Percentiles rank a stretch among this genome's conserved stretches.
phyloP scores from a whole-genome alignment of 2,797 vertebrate species.

The Sebastes nivosus region DNA sequence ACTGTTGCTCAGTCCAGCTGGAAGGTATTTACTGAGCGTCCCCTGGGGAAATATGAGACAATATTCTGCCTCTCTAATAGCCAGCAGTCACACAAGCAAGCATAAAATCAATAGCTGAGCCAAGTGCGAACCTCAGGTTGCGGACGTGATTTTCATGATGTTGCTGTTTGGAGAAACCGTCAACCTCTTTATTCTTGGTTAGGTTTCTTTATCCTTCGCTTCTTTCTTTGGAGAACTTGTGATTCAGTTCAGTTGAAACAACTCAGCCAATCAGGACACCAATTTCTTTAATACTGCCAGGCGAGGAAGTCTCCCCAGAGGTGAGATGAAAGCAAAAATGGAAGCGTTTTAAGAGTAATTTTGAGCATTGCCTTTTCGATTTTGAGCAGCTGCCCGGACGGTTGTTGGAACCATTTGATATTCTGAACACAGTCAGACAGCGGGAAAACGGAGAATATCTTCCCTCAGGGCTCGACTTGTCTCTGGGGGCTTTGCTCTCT shows the following conservation, averaged over 20 bases:
- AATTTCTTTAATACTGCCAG: constrained; percentile 31
- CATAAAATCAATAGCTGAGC: constrained; percentile 71
- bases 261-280: constrained; percentile 31
- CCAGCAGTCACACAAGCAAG: constrained; percentile 70
- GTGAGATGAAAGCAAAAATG: constrained; percentile 55
- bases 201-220: background rate
- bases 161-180: constrained; percentile 13
- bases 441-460: constrained; percentile 47
- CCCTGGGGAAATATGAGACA: constrained; percentile 71
- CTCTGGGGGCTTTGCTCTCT: constrained; percentile 40
- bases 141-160: constrained; percentile 45
- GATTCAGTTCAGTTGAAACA: constrained; percentile 41
- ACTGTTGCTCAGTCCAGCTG: constrained; percentile 70
- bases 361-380: constrained; percentile 54
- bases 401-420: constrained; percentile 61
- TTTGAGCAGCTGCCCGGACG: constrained; percentile 42
- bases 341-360: constrained; percentile 57
- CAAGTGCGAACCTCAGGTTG: constrained; percentile 33
- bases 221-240: constrained; percentile 8
- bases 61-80: constrained; percentile 72
- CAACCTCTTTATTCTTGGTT: constrained; percentile 20
- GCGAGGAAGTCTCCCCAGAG: constrained; percentile 22
- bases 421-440: constrained; percentile 51
- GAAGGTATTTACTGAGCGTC: constrained; percentile 67
- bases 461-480: constrained; percentile 36